Percentiles rank a stretch among this genome's conserved stretches.
These are phyloP conservation scores for Myxocyprinus asiaticus DNA, from an alignment of 2,113 vertebrate species.

Conservation along the genomic window DNA sequence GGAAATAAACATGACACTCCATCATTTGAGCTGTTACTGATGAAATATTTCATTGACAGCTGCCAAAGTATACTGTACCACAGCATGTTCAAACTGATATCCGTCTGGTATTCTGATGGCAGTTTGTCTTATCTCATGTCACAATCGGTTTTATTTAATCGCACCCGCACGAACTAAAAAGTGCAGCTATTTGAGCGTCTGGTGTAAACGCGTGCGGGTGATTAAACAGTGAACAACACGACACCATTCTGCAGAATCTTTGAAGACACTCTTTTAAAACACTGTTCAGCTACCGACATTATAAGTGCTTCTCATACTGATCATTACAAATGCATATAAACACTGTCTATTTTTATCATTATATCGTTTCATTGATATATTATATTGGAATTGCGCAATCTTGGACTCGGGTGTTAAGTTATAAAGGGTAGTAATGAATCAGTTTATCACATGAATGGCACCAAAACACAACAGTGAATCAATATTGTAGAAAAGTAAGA, in stretches of 20 bases:
- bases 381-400: neutral
- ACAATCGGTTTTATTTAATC: neutral
- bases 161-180: neutral
- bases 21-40: neutral
- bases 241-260: too few relatives aligned
- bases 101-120: neutral
- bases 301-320: neutral
- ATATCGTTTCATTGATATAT: too few relatives aligned
- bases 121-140: neutral
- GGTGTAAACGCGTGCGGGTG: too few relatives aligned
- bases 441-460: slow-evolving; percentile 4
- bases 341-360: too few relatives aligned
- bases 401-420: neutral
- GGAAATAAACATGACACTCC: neutral
- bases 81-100: slow-evolving; percentile 12
- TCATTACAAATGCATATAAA: neutral
- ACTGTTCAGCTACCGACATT: neutral
- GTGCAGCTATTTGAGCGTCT: neutral
- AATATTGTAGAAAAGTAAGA: neutral
- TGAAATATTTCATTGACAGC: slow-evolving; percentile 9
- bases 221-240: too few relatives aligned
- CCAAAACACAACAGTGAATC: neutral
- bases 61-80: neutral
- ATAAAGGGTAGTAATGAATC: neutral
- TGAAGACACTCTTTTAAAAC: neutral